phyloP scores from a whole-genome alignment of 2,888 invertebrate species.

The Timema cristinae region DNA sequence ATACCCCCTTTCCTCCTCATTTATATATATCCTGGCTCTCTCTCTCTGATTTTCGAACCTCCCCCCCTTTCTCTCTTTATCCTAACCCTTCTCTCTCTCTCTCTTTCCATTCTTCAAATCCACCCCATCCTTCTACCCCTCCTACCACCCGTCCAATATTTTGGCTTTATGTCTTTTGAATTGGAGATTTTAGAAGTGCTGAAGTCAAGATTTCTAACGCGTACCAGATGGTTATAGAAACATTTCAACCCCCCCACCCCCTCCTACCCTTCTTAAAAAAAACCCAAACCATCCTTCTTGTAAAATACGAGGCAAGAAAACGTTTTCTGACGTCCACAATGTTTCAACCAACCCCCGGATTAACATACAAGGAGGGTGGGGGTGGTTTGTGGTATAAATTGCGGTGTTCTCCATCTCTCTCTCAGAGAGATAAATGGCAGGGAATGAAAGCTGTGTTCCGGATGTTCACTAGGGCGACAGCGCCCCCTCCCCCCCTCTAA shows the following conservation, averaged over 20 bases:
- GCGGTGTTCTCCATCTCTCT: too few species aligned
- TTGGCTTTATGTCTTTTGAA: slow-evolving; percentile 25
- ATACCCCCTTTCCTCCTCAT: not conserved
- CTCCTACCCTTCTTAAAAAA: not conserved
- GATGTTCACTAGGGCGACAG: too few species aligned
- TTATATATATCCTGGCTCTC: too few species aligned
- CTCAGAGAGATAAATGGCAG: too few species aligned
- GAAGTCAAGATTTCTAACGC: slow-evolving; percentile 2
- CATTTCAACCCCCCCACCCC: not conserved
- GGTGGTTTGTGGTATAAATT: too few species aligned
- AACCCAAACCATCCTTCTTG: too few species aligned
- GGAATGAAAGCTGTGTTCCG: too few species aligned
- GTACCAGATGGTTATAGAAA: slow-evolving; percentile 9
- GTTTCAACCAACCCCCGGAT: slow-evolving; percentile 2
- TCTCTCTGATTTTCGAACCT: not conserved
- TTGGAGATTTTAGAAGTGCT: slow-evolving; percentile 22
- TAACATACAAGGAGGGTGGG: too few species aligned
- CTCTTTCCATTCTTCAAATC: too few species aligned
- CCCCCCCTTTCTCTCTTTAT: not conserved
- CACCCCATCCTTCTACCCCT: not conserved
- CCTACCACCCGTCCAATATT: slow-evolving; percentile 16
- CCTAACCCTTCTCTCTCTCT: too few species aligned
- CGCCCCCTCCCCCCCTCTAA: too few species aligned
- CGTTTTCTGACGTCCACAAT: not conserved
- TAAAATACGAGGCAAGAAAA: too few species aligned